Evolutionary conservation across 53 echinoderm and acorn worm genomes (phyloP).

Genomic region (Temnopleurus reevesii): DNA sequence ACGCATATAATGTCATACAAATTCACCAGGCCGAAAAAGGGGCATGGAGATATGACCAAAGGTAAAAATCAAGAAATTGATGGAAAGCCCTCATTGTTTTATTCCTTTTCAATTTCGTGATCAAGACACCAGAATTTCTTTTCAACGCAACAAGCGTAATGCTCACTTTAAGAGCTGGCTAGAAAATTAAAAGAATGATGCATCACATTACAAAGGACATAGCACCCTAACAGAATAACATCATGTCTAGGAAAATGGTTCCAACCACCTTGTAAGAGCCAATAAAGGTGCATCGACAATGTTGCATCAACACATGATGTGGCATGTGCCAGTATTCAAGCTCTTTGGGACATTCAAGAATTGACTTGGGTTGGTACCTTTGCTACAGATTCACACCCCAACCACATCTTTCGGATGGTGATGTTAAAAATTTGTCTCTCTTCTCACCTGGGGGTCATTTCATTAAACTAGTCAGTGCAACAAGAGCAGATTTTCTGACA

Average conservation of each 20-base stretch:
- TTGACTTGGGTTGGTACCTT: no score
- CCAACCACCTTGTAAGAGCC: neutral
- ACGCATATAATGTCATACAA: constrained; percentile 10
- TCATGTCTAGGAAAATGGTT: neutral
- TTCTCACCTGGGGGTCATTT: no score
- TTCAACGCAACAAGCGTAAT: neutral
- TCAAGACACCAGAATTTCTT: neutral
- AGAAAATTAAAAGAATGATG: neutral
- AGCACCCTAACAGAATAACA: neutral
- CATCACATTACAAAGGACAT: neutral
- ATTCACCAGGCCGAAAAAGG: neutral
- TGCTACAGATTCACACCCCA: no score
- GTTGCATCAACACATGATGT: no score
- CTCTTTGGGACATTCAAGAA: no score
- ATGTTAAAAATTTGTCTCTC: no score
- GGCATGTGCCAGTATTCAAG: no score
- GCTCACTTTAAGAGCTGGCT: neutral
- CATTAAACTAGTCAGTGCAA: no score
- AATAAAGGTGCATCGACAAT: no score
- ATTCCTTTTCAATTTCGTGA: neutral
- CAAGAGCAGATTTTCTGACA: no score
- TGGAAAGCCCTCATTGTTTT: constrained; percentile 4
- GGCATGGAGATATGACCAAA: neutral
- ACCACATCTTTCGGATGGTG: no score
- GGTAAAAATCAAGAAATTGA: constrained; percentile 22